phyloP scores from a whole-genome alignment of 2,797 vertebrate genomes.

The Cygnus olor region DNA sequence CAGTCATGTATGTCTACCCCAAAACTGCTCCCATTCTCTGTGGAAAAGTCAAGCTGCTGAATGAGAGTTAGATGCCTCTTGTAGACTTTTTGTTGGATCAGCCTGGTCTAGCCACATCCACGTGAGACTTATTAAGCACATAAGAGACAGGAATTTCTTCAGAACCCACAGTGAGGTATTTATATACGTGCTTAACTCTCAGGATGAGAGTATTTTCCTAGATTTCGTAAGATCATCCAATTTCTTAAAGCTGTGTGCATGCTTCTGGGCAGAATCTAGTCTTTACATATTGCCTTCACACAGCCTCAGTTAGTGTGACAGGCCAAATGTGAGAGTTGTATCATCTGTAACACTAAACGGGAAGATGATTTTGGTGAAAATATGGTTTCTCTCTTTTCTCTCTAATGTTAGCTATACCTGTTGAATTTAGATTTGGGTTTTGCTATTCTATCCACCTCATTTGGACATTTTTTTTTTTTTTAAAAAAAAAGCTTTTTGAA shows the following conservation, averaged over 20 bases:
- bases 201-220: neutral
- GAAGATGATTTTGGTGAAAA: neutral
- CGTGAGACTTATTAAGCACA: neutral
- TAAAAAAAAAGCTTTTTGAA: too few relatives aligned
- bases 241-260: neutral
- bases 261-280: neutral
- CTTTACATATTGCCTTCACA: neutral
- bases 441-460: neutral
- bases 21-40: neutral
- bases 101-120: rapidly evolving
- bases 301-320: neutral
- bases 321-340: neutral
- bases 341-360: neutral
- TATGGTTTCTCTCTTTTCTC: neutral
- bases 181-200: neutral
- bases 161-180: neutral
- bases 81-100: neutral
- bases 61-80: neutral
- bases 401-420: neutral
- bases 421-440: neutral
- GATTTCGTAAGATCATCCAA: neutral
- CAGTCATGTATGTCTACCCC: neutral
- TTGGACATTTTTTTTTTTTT: neutral
- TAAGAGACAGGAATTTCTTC: neutral
- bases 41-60: neutral